Percentiles rank a stretch among this genome's conserved stretches.
phyloP scores from a whole-genome alignment of 1,140 invertebrate genomes.

The Polyergus mexicanus region DNA sequence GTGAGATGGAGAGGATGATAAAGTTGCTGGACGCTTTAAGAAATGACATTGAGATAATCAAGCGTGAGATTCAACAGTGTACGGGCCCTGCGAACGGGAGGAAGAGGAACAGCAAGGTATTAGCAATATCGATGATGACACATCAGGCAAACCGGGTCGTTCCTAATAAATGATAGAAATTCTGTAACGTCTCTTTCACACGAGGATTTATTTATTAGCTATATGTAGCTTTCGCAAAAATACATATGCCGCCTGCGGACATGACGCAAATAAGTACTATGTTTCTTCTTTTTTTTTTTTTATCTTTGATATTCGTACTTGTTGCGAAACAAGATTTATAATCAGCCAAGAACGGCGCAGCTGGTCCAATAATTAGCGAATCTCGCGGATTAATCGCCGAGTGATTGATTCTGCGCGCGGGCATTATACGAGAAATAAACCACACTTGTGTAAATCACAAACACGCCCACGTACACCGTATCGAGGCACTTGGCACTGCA shows the following conservation, averaged over 20 bases:
- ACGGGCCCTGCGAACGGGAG: background rate
- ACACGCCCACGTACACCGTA: constrained; percentile 48
- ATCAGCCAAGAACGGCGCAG: background rate
- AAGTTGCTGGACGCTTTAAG: constrained; percentile 53
- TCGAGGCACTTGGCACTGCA: constrained; percentile 21
- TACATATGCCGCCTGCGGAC: background rate
- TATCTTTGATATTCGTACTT: constrained; percentile 1
- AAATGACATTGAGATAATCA: constrained; percentile 53
- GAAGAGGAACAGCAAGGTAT: background rate
- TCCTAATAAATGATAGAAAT: constrained; percentile 28
- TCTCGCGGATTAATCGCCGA: constrained; percentile 41
- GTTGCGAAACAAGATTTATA: constrained; percentile 44
- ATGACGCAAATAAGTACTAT: constrained; percentile 31
- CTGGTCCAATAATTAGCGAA: constrained; percentile 53
- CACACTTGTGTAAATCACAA: constrained; percentile 54
- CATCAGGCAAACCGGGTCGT: constrained; percentile 41
- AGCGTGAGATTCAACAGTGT: constrained; percentile 48
- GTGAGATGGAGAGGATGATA: constrained; percentile 69
- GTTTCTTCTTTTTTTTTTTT: background rate
- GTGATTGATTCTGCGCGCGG: constrained; percentile 49
- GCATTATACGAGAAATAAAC: constrained; percentile 53
- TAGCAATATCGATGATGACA: constrained; percentile 29
- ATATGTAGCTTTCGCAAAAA: constrained; percentile 22
- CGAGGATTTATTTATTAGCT: constrained; percentile 25
- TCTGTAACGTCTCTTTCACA: constrained; percentile 7